phyloP scores from a whole-genome alignment of 2,888 invertebrate genomes.

The Dichetophora obliterata region DNA sequence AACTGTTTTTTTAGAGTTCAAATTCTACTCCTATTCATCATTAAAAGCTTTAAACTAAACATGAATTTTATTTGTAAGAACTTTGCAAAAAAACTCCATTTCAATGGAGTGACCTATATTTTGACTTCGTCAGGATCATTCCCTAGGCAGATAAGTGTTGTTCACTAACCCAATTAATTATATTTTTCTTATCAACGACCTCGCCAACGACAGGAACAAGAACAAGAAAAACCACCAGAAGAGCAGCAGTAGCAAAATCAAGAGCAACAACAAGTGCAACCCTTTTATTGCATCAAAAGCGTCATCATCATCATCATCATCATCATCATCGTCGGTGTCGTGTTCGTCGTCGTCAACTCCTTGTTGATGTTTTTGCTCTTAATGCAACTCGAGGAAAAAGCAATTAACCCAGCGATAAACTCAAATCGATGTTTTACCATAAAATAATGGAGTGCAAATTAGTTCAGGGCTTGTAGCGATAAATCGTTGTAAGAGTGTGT shows the following conservation, averaged over 20 bases:
- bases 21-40: not conserved
- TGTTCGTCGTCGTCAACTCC: not conserved
- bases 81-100: too few relatives aligned
- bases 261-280: not conserved
- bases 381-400: conserved; percentile 30
- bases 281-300: not conserved
- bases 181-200: conserved; percentile 2
- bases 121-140: not conserved
- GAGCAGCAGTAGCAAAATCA: not conserved
- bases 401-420: conserved; percentile 49
- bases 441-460: conserved; percentile 47
- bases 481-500: conserved; percentile 42
- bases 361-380: conserved; percentile 13
- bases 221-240: not conserved
- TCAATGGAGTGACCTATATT: not conserved
- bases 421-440: conserved; percentile 49
- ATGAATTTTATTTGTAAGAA: not conserved
- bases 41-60: not conserved
- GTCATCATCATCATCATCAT: not conserved
- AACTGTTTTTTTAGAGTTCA: not conserved
- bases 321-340: not conserved
- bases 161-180: conserved; percentile 24
- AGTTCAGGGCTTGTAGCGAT: conserved; percentile 45
- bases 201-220: not conserved
- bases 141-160: conserved; percentile 2